Base-by-base conservation (phyloP, 2,888 invertebrate species). In the Steromphala cineraria region DNA sequence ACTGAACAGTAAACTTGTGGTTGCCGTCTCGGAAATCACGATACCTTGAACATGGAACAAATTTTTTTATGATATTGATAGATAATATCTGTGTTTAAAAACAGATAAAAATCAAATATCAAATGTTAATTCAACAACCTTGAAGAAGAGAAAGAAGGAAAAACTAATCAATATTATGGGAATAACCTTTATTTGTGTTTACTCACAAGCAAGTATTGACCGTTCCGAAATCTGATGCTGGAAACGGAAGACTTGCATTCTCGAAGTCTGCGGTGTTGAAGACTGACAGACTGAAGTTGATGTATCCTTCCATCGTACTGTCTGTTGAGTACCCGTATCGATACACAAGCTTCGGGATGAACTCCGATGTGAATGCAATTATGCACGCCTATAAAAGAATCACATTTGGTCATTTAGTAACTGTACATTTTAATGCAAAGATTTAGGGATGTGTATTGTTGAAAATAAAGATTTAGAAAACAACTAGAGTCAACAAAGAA, bases 321-420 rank as follows among this genome's bases (percentile, higher is more conserved):
- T 87, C 80, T 3, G 77, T 31, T 31, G 83, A 87, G 84, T 89
- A 86, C 0, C 81, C 86, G 89, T 96, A 96, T 85, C 96, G 96
- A 93, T 98, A 99, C 5, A 99, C 97, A 95, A 98, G 96, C 2
- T 98, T 95, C 0, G 99, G 99, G 80, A 99, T 98, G 92, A 98
- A 99, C 91, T 99, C 99, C 82, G 98, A 98, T 0, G 99, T 99
- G 94, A 98, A 99, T 0, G 98, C 98, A 89, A 99, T 99, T 53
- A 99, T 99, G 92, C 98, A 97, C 0, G 98, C 99, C 98, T 98
- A 94, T 1, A 71, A 77, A 53, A 36, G 2, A 4, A 36, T 36
- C 4, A 36, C 28, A n/a, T 19, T 31, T 56, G 21, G 13, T 46
- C 31, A 40, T 67, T 13, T 36, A 74, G 17, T 28, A 46, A 19